These are phyloP conservation scores for Chrysaora quinquecirrha DNA, from an alignment of 30 jellyfish, hydroid and myxozoan species.

Conservation along the genomic window DNA sequence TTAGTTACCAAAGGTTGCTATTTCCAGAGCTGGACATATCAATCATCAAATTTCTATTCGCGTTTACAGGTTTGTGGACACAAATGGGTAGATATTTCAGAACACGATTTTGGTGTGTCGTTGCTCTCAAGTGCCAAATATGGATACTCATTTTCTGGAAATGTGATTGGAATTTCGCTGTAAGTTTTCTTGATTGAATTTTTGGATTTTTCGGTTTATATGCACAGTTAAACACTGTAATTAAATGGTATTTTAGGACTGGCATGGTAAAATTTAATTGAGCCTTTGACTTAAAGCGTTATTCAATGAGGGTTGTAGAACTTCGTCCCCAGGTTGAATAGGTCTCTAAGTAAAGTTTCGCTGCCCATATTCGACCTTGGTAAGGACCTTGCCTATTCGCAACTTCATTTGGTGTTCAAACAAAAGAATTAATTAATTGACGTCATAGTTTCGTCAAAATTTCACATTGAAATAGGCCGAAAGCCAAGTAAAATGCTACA, in stretches of 20 bases:
- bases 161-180: constrained; percentile 79
- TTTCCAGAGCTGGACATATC: no score
- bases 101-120: constrained; percentile 85
- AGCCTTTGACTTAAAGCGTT: background rate
- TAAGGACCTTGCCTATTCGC: background rate
- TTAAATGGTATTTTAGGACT: no score
- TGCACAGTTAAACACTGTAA: background rate
- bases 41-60: no score
- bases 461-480: no score
- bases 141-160: constrained; percentile 79
- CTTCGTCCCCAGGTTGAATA: no score
- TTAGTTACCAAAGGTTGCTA: no score
- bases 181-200: constrained; percentile 52
- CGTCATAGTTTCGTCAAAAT: no score
- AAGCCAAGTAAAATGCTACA: no score
- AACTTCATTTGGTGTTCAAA: no score
- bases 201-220: background rate
- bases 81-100: constrained; percentile 90
- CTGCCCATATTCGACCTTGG: background rate
- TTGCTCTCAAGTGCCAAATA: constrained; percentile 68
- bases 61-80: constrained; percentile 88
- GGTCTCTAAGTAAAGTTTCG: no score
- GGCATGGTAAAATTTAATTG: no score
- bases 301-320: background rate
- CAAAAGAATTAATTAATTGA: no score